Conservation (phyloP, 1,140 invertebrate species). For the Tribolium castaneum region DNA sequence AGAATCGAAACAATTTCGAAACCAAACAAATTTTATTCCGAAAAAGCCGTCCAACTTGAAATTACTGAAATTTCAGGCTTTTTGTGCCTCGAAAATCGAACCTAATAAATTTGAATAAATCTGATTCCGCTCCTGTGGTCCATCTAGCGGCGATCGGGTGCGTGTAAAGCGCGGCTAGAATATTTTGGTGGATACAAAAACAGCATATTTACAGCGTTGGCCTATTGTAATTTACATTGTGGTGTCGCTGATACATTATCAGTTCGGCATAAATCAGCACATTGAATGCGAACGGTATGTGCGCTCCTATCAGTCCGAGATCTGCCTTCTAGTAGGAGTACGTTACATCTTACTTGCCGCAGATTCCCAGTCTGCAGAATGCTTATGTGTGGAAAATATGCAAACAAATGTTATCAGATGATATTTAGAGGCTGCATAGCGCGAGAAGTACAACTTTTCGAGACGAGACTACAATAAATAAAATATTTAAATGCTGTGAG, state of each 20-base stretch:
- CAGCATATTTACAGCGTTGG: slow-evolving; percentile 54
- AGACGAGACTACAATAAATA: background rate
- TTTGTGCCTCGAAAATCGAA: background rate
- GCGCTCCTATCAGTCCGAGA: slow-evolving; percentile 47
- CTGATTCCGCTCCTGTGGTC: slow-evolving; percentile 33
- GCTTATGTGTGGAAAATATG: slow-evolving; percentile 43
- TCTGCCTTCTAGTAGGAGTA: slow-evolving; percentile 44
- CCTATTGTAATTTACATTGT: slow-evolving; percentile 58
- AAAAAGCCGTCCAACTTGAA: background rate
- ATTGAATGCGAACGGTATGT: slow-evolving; percentile 49
- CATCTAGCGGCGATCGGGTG: background rate
- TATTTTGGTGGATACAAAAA: slow-evolving; percentile 53
- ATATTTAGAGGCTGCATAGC: slow-evolving; percentile 41
- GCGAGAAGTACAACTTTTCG: slow-evolving; percentile 17
- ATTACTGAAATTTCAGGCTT: background rate
- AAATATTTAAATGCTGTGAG: slow-evolving; percentile 1
- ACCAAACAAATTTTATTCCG: background rate
- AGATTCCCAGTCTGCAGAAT: slow-evolving; percentile 26
- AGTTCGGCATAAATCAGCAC: slow-evolving; percentile 54
- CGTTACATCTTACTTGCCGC: slow-evolving; percentile 51
- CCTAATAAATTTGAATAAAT: background rate
- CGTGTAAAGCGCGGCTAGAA: slow-evolving; percentile 30
- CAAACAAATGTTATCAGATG: slow-evolving; percentile 50
- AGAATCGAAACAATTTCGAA: no score
- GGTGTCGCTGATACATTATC: slow-evolving; percentile 57